Conservation (phyloP, 2,888 invertebrate genomes). For the Adelognathus sp. region DNA sequence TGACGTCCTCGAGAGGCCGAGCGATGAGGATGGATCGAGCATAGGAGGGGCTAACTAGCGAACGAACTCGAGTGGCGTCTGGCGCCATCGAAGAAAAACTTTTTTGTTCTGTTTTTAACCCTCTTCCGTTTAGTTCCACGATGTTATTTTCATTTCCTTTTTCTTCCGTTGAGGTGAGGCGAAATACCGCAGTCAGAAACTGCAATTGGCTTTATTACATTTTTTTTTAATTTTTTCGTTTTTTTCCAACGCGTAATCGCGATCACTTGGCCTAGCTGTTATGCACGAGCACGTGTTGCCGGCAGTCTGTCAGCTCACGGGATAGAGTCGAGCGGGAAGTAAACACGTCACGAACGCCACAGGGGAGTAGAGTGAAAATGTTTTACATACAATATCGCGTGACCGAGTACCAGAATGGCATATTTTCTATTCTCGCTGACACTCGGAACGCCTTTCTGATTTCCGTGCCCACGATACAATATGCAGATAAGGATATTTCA, state of each 20-base stretch:
- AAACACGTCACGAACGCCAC: not conserved
- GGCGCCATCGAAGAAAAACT: constrained; percentile 43
- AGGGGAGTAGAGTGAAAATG: not conserved
- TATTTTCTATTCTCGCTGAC: too few relatives aligned
- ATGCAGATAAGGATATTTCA: constrained; percentile 16
- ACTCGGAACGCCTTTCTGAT: too few relatives aligned
- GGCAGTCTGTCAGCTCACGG: not conserved
- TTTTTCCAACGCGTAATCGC: not conserved
- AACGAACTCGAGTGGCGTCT: constrained; percentile 49
- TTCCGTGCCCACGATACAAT: not conserved
- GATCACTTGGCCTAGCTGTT: not conserved
- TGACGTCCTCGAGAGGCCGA: not conserved
- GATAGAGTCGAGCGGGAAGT: not conserved
- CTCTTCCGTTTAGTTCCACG: not conserved
- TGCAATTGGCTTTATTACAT: constrained; percentile 21
- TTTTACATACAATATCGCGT: not conserved
- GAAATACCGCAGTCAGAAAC: not conserved
- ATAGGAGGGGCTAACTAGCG: constrained; percentile 6
- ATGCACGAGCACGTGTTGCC: not conserved
- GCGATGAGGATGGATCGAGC: not conserved
- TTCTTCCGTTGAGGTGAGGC: too few relatives aligned
- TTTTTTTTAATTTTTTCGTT: constrained; percentile 21
- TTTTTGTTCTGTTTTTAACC: constrained; percentile 8
- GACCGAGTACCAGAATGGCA: too few relatives aligned
- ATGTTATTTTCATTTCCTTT: not conserved